These are phyloP conservation scores for Timema podura DNA, from an alignment of 2,888 invertebrate species.

Conservation along the genomic window DNA sequence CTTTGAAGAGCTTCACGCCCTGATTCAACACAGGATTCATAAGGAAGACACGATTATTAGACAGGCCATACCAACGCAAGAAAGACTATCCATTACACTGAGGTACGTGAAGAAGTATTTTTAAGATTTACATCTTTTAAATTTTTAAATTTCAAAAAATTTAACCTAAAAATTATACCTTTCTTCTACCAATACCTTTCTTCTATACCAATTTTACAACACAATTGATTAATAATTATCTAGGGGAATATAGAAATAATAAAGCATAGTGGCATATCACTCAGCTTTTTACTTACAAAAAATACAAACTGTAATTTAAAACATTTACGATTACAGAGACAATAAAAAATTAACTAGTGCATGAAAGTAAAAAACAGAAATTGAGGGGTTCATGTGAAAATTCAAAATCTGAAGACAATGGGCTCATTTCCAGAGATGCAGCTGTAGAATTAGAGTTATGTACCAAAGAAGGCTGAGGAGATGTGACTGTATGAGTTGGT, in stretches of 20 bases:
- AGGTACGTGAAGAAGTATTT: not conserved
- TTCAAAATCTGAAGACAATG: not conserved
- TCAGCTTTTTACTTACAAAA: slow-evolving; percentile 7
- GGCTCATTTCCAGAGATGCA: too few species aligned
- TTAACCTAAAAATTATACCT: slow-evolving; percentile 1
- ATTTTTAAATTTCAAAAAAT: not conserved
- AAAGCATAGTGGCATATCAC: not conserved
- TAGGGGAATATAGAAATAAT: not conserved
- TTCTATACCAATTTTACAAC: not conserved
- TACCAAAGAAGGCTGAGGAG: too few species aligned
- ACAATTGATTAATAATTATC: slow-evolving; percentile 5
- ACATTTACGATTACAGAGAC: not conserved
- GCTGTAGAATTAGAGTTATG: too few species aligned
- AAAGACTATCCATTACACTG: slow-evolving; percentile 4
- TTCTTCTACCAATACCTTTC: not conserved
- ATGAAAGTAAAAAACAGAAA: not conserved
- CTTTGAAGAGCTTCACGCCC: not conserved
- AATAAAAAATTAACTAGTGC: not conserved
- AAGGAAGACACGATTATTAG: not conserved
- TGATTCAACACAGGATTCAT: slow-evolving; percentile 3
- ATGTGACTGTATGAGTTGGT: too few species aligned
- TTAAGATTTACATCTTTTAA: not conserved
- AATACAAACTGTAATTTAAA: not conserved
- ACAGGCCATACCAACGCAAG: not conserved
- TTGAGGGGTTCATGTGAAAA: not conserved